Evolutionary conservation across 2,113 vertebrate species (phyloP).

Genomic region (Vidua chalybeata): DNA sequence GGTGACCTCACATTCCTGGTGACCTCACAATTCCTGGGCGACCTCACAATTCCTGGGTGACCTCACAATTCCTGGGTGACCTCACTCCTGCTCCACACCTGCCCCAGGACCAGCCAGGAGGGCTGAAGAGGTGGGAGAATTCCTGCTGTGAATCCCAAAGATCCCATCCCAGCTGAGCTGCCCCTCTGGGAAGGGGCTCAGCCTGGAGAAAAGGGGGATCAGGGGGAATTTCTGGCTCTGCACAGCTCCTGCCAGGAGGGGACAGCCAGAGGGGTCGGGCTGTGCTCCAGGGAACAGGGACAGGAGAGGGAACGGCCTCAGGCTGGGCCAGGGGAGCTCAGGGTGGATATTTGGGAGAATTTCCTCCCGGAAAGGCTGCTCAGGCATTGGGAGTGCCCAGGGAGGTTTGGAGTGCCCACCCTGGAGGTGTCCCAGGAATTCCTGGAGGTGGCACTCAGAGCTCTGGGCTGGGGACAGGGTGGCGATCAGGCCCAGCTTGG

Average conservation of each 20-base stretch:
- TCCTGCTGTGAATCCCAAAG: no score
- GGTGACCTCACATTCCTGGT: no score
- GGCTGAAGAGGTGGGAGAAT: no score
- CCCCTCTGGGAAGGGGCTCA: background rate
- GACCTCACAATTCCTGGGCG: no score
- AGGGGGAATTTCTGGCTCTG: background rate
- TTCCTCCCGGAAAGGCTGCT: accelerated
- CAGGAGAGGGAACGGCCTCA: background rate
- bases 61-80: no score
- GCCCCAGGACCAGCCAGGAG: no score
- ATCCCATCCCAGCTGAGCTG: no score
- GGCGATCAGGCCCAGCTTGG: background rate
- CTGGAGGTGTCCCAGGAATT: background rate
- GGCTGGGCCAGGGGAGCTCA: background rate
- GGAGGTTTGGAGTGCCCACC: background rate
- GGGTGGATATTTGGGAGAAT: background rate
- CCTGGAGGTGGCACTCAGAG: accelerated
- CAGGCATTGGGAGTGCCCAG: background rate
- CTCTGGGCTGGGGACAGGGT: background rate
- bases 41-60: no score
- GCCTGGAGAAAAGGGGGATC: background rate
- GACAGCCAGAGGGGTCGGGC: accelerated
- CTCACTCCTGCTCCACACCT: no score
- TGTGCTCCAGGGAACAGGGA: background rate
- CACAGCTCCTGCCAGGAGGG: background rate